These are phyloP conservation scores for Chaunax sp. DNA, from an alignment of 2,797 vertebrate genomes.

Conservation along the genomic window DNA sequence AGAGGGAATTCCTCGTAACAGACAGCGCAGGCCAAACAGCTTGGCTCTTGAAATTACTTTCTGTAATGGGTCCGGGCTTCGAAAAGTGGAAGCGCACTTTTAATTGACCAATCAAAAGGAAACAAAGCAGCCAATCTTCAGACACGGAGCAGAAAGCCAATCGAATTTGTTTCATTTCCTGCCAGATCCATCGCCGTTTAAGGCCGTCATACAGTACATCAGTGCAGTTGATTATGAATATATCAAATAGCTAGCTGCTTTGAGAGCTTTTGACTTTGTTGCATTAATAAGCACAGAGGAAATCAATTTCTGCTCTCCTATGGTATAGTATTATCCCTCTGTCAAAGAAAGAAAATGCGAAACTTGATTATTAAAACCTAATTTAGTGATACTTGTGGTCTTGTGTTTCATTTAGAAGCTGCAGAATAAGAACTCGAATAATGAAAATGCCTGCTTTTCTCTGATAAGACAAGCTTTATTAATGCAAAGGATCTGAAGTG, in stretches of 20 bases:
- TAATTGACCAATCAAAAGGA: slow-evolving; percentile 81
- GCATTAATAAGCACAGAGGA: slow-evolving; percentile 62
- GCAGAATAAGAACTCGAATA: slow-evolving; percentile 2
- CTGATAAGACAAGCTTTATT: background rate
- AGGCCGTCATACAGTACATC: slow-evolving; percentile 67
- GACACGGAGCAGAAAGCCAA: slow-evolving; percentile 67
- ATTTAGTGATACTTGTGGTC: slow-evolving; percentile 39
- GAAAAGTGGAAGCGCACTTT: slow-evolving; percentile 74
- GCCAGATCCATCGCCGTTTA: slow-evolving; percentile 68
- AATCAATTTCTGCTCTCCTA: slow-evolving; percentile 55
- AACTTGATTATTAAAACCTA: slow-evolving; percentile 59
- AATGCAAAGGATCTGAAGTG: background rate
- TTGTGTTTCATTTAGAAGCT: slow-evolving; percentile 35
- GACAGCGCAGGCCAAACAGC: slow-evolving; percentile 74
- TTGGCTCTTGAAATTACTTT: slow-evolving; percentile 81
- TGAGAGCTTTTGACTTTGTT: slow-evolving; percentile 70
- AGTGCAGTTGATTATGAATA: slow-evolving; percentile 75
- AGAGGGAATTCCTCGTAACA: slow-evolving; percentile 76
- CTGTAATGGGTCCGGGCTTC: slow-evolving; percentile 69
- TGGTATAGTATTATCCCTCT: slow-evolving; percentile 33
- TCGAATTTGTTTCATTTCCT: slow-evolving; percentile 78
- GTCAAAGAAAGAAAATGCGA: slow-evolving; percentile 48
- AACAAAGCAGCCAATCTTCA: slow-evolving; percentile 73
- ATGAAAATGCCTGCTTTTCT: slow-evolving; percentile 1
- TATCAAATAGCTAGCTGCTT: slow-evolving; percentile 70